Percentiles rank a stretch among this genome's conserved stretches.
phyloP scores from a whole-genome alignment of 2,888 invertebrate species.

The Dusona sp. region DNA sequence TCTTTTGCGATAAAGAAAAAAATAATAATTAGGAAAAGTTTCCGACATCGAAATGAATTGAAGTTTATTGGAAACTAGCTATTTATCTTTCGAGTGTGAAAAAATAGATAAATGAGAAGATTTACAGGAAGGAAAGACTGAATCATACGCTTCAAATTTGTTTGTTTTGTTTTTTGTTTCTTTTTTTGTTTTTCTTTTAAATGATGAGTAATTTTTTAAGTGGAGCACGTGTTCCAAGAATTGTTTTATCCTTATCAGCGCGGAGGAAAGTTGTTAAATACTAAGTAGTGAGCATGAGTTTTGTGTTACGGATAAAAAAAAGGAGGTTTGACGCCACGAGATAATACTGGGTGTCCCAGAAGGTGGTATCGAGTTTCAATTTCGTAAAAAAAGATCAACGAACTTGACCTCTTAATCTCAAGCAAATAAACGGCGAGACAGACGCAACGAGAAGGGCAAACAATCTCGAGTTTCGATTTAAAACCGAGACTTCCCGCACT shows the following conservation, averaged over 20 bases:
- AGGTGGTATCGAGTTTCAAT: background rate
- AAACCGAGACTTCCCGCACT: background rate
- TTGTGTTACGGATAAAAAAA: conserved; percentile 19
- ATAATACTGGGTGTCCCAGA: background rate
- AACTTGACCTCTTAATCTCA: background rate
- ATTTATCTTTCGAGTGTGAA: background rate
- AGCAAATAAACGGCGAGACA: conserved; percentile 3
- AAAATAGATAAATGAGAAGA: background rate
- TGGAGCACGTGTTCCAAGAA: conserved; percentile 29
- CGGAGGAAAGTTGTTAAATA: conserved; percentile 22
- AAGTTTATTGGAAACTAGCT: background rate
- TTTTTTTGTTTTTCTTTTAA: background rate
- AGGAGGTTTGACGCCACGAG: background rate
- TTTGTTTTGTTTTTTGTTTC: background rate
- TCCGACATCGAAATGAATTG: background rate
- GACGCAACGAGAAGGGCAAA: background rate
- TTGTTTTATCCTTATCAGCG: conserved; percentile 40
- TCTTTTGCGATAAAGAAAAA: background rate
- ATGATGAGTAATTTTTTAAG: conserved; percentile 16
- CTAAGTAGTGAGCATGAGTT: conserved; percentile 14
- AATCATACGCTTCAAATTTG: background rate
- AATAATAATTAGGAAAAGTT: background rate
- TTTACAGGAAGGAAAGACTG: background rate
- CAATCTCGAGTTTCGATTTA: conserved; percentile 1
- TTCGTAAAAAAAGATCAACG: conserved; percentile 2